These are phyloP conservation scores for Artemia sinica DNA, from an alignment of 2,888 invertebrate genomes.

Conservation along the genomic window DNA sequence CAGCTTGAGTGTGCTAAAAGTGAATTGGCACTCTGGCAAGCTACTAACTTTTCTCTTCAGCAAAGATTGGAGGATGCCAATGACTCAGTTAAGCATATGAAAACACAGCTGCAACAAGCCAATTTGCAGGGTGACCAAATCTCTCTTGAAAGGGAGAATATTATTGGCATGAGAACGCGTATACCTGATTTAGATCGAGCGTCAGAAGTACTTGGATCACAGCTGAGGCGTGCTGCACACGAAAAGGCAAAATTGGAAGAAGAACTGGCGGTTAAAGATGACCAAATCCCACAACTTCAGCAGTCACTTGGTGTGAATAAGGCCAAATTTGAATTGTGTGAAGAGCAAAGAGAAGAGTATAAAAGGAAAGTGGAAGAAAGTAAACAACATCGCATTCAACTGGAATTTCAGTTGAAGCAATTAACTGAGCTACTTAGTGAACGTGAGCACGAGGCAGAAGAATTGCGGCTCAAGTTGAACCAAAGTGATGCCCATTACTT, in stretches of 20 bases:
- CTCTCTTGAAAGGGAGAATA: background rate
- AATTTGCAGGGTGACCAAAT: background rate
- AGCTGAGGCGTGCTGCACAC: background rate
- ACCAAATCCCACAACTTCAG: background rate
- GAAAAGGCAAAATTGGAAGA: constrained; percentile 12
- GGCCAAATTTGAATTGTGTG: background rate
- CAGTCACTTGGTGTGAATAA: background rate
- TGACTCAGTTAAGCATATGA: background rate
- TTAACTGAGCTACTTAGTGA: background rate
- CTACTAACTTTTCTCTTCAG: background rate
- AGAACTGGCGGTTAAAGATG: background rate
- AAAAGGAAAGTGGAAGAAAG: background rate
- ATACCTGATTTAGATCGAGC: background rate
- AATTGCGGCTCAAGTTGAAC: background rate
- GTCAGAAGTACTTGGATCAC: constrained; percentile 7
- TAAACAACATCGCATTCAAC: background rate
- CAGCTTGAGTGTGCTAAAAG: background rate
- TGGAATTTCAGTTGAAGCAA: background rate
- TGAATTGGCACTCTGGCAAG: background rate
- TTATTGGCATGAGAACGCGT: constrained; percentile 8
- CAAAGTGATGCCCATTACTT: background rate
- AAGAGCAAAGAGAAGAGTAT: background rate
- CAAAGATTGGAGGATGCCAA: background rate
- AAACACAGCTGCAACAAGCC: background rate
- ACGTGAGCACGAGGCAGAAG: background rate